These are phyloP conservation scores for Patiria miniata DNA, from an alignment of 35 echinoderm and acorn worm species.

Conservation along the genomic window DNA sequence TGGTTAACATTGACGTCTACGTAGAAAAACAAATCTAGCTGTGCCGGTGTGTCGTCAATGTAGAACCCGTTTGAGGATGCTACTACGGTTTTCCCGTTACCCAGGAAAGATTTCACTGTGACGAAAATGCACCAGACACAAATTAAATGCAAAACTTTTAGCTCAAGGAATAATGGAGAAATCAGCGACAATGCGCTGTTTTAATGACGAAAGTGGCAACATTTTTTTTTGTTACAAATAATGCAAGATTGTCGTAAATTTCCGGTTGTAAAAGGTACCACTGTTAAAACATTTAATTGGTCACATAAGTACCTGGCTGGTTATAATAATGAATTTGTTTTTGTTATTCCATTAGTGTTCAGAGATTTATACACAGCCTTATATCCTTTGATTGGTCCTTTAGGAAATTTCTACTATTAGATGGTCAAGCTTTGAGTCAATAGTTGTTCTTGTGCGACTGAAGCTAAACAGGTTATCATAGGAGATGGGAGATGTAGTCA, in stretches of 20 bases:
- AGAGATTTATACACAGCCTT: too few species aligned
- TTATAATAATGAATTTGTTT: too few species aligned
- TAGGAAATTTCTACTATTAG: too few species aligned
- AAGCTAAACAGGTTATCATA: too few species aligned
- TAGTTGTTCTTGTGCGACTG: too few species aligned
- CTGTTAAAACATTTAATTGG: not conserved
- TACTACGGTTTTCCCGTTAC: not conserved
- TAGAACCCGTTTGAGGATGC: too few species aligned
- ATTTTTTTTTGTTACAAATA: not conserved
- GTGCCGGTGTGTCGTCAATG: constrained; percentile 33
- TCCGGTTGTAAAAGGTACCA: not conserved
- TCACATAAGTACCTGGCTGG: not conserved
- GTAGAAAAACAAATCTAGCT: constrained; percentile 32
- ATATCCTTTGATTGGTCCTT: too few species aligned
- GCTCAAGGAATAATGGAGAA: too few species aligned
- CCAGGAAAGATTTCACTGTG: constrained; percentile 29
- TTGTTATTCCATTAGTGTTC: too few species aligned
- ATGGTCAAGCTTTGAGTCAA: too few species aligned
- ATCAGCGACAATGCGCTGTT: not conserved
- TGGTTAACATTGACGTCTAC: constrained; percentile 8
- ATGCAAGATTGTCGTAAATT: not conserved
- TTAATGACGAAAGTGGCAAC: not conserved
- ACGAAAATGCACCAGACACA: not conserved
- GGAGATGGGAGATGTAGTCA: too few species aligned
- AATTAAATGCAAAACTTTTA: not conserved